phyloP scores from a whole-genome alignment of 2,113 vertebrate species.

The Colistium nudipinnis region DNA sequence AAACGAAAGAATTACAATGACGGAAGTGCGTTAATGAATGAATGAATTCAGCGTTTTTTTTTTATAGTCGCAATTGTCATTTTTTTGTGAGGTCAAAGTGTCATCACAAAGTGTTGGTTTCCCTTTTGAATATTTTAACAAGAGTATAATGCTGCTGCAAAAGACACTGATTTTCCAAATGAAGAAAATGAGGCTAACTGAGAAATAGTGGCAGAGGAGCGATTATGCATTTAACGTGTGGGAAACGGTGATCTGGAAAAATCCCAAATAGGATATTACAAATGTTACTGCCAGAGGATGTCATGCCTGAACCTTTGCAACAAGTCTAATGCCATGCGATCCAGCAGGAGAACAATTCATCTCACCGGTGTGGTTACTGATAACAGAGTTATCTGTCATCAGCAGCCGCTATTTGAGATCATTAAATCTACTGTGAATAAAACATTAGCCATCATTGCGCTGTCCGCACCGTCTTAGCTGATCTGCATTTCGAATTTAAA shows the following conservation, averaged over 20 bases:
- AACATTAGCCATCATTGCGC: neutral
- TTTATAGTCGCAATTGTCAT: neutral
- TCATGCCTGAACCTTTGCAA: neutral
- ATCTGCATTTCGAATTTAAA: neutral
- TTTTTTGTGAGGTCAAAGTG: neutral
- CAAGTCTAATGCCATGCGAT: constrained; percentile 20
- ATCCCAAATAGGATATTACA: no score
- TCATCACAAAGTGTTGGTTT: neutral
- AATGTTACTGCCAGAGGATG: neutral
- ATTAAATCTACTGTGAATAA: neutral
- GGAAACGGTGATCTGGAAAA: no score
- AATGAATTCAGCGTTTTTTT: no score
- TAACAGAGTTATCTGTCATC: constrained; percentile 27
- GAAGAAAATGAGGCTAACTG: neutral
- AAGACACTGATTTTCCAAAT: neutral
- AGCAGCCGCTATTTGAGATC: constrained; percentile 5
- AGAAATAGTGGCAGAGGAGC: no score
- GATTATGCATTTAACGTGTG: no score
- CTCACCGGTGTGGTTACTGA: constrained; percentile 8
- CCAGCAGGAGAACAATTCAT: constrained; percentile 19
- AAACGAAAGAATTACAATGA: neutral
- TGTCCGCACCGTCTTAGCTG: constrained; percentile 4
- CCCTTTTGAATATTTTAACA: neutral
- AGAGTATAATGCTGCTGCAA: neutral
- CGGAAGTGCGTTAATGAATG: no score